Conservation (phyloP, 2,888 invertebrate species). For the Cremastinae sp. region DNA sequence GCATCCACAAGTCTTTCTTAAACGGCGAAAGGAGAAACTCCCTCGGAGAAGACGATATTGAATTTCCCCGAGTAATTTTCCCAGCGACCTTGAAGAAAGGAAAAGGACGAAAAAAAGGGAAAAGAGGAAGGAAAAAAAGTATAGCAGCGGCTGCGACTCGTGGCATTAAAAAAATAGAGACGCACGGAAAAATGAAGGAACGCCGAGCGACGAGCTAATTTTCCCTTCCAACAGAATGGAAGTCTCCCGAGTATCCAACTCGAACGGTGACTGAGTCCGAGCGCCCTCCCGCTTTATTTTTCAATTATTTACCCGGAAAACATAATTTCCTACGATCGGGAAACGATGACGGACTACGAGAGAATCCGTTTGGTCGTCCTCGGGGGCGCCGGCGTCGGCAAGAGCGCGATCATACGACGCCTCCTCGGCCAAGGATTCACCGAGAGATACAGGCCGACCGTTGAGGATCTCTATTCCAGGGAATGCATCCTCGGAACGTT, state of each 20-base stretch:
- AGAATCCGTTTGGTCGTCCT: conserved; percentile 91
- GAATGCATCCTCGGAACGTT: conserved; percentile 90
- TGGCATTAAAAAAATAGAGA: conserved; percentile 19
- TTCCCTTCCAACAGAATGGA: conserved; percentile 27
- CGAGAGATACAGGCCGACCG: conserved; percentile 91
- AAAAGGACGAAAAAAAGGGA: not conserved
- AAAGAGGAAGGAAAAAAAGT: not conserved
- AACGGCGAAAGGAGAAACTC: conserved; percentile 17
- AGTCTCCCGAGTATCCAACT: conserved; percentile 11
- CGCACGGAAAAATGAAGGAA: conserved; percentile 3
- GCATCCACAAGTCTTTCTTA: conserved; percentile 8
- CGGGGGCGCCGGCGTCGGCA: conserved; percentile 92
- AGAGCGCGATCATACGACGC: conserved; percentile 91
- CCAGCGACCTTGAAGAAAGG: conserved; percentile 30
- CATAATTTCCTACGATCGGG: not conserved
- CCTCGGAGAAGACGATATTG: conserved; percentile 22
- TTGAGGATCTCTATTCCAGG: conserved; percentile 93
- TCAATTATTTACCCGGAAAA: not conserved
- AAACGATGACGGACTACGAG: conserved; percentile 86
- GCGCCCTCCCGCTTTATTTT: conserved; percentile 1
- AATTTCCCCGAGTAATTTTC: conserved; percentile 42
- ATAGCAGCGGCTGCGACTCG: conserved; percentile 24
- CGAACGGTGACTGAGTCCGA: not conserved
- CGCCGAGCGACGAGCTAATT: not conserved
- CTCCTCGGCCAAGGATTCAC: conserved; percentile 90